phyloP scores from a whole-genome alignment of 2,113 vertebrate genomes.

The Harpagus bidentatus region DNA sequence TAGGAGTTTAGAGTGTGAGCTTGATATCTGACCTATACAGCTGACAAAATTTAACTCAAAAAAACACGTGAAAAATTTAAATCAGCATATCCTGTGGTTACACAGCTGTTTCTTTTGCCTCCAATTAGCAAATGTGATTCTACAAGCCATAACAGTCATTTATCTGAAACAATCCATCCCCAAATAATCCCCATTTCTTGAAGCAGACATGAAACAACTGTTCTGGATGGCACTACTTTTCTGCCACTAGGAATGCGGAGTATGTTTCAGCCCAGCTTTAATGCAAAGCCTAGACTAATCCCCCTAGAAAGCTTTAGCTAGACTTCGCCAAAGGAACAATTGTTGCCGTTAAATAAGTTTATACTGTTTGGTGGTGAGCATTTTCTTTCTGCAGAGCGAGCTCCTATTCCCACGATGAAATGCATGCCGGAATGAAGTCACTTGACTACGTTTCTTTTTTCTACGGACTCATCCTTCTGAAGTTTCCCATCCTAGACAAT shows the following conservation, averaged over 20 bases:
- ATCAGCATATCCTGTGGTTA: background rate
- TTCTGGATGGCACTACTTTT: background rate
- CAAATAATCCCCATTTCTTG: background rate
- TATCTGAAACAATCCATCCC: background rate
- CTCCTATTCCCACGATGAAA: slow-evolving; percentile 39
- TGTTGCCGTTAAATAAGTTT: background rate
- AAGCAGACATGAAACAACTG: background rate
- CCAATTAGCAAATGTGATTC: background rate
- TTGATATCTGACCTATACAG: background rate
- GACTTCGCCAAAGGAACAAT: slow-evolving; percentile 18
- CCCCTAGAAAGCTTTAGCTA: background rate
- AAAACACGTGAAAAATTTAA: background rate
- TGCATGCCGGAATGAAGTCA: slow-evolving; percentile 28
- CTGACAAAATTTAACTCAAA: background rate
- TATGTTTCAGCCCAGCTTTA: slow-evolving; percentile 12
- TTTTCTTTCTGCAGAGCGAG: background rate
- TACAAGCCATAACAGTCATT: background rate
- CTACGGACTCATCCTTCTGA: slow-evolving; percentile 36
- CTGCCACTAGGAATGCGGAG: slow-evolving; percentile 1
- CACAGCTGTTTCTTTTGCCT: background rate
- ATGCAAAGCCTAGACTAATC: slow-evolving; percentile 42
- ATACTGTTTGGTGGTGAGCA: background rate
- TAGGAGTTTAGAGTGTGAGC: fast-evolving
- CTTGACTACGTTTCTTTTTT: background rate
- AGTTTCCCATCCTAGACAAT: slow-evolving; percentile 5